Evolutionary conservation across 64 coral and sea anemone genomes (phyloP), one percentile per base, ranked within the genome.

Genomic region (Porites lutea): DNA sequence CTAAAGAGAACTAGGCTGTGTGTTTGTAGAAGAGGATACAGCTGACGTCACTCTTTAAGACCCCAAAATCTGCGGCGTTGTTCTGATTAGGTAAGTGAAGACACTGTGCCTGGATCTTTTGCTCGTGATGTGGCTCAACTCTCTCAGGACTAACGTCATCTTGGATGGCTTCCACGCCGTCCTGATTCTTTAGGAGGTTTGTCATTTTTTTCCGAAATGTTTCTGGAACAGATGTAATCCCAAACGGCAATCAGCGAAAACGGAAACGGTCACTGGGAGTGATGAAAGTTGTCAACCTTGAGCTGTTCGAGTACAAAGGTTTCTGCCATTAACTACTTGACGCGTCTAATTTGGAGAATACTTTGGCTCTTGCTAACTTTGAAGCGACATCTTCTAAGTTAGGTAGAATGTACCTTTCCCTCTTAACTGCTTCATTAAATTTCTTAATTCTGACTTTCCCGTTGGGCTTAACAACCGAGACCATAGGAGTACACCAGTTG

Each of bases 321-420:
- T 61, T 68, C 27, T 75, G 69, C 64, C 50, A 88, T 55, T 74
- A 88, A 59, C 86, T 71, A 75, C 45, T 54, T 71, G 86, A 71
- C 9, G 51, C 64, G 43, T 75, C 86, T 2, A 88, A 37, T 46
- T 75, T 68, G 3, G 69, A 71, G 43, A 88, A 88, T 18, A 88
- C 67, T 50, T 69, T 88, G 5, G 86, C 68, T 19, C 86, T 71
- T n/a, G 23, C 52, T 45, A 88, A 20, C 55, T 88, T 88, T 37
- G 86, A 14, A 8, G 70, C 86, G 13, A 72, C 68, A 72, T 88
- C 86, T 58, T 88, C 86, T 13, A 75, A 62, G 52, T 69, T 88
- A 74, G 70, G 69, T 7, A 88, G 86, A 60, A 88, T 75, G 72
- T 75, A 88, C 7, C 86, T 88, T 44, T 88, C 86, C 20, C 69